Percentiles rank a stretch among this genome's conserved stretches.
These are phyloP conservation scores for Drosophila pseudoananassae DNA, from an alignment of 1,140 invertebrate genomes.

Conservation along the genomic window DNA sequence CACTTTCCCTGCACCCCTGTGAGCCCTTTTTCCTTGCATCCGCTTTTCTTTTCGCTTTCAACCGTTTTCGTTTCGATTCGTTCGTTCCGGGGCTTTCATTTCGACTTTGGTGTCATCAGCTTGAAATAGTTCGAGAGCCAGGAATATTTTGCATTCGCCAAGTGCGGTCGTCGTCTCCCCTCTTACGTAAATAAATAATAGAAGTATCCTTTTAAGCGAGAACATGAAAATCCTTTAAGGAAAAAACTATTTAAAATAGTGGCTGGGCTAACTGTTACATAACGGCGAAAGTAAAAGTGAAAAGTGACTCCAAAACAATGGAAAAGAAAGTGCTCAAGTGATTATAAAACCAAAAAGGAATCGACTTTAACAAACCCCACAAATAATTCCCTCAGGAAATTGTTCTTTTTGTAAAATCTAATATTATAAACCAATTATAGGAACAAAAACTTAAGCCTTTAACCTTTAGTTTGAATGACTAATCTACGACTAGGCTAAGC, in stretches of 20 bases:
- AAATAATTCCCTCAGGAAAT: too few species aligned
- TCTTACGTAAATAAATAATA: conserved; percentile 64
- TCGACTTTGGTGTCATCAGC: conserved; percentile 64
- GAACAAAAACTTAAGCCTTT: background rate
- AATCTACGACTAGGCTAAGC: conserved; percentile 15
- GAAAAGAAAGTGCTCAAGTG: conserved; percentile 48
- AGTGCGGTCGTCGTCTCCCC: conserved; percentile 19
- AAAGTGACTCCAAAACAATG: conserved; percentile 44
- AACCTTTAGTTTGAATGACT: conserved; percentile 18
- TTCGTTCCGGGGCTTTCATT: conserved; percentile 58
- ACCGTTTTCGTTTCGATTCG: conserved; percentile 9
- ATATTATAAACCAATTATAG: conserved; percentile 1
- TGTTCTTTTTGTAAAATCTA: too few species aligned
- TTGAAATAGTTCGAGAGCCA: conserved; percentile 54
- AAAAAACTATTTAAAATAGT: conserved; percentile 1
- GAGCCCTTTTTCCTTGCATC: conserved; percentile 41
- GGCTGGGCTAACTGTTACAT: conserved; percentile 50
- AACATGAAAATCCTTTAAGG: background rate
- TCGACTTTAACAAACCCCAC: background rate
- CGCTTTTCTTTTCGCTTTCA: conserved; percentile 73
- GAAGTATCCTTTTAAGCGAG: conserved; percentile 6
- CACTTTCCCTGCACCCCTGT: conserved; percentile 15
- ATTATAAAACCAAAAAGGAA: conserved; percentile 60
- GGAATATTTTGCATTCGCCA: conserved; percentile 20
- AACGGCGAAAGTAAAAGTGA: conserved; percentile 51